Percentiles rank a stretch among this genome's conserved stretches.
Conservation (phyloP, 2,113 vertebrate species). For the Pongo pygmaeus region DNA sequence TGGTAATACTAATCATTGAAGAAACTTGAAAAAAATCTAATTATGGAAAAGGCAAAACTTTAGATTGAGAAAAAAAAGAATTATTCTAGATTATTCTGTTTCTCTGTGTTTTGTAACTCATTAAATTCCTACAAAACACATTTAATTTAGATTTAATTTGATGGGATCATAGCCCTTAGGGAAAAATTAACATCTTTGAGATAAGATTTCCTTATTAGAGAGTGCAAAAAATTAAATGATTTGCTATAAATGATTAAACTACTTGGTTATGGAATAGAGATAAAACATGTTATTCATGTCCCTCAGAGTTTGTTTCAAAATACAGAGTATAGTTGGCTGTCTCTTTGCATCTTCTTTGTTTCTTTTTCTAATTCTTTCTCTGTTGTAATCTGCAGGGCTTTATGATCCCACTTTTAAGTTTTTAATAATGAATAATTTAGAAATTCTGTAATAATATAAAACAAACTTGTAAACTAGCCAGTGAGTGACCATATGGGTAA, state of each 20-base stretch:
- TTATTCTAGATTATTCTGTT: conserved; percentile 31
- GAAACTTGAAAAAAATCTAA: background rate
- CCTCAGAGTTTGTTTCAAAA: background rate
- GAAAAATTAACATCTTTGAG: conserved; percentile 38
- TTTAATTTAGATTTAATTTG: conserved; percentile 63
- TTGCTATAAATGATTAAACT: conserved; percentile 33
- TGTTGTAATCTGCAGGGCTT: background rate
- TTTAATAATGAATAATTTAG: conserved; percentile 1
- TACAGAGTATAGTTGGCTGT: background rate
- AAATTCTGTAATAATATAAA: background rate
- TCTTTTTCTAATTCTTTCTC: background rate
- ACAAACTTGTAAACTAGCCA: background rate
- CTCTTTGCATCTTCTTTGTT: background rate
- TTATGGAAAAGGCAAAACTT: conserved; percentile 43
- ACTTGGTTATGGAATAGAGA: background rate
- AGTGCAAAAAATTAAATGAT: conserved; percentile 18
- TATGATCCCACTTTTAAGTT: background rate
- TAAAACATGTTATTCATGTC: background rate
- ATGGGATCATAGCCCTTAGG: conserved; percentile 31
- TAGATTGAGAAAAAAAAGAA: background rate
- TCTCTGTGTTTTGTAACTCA: conserved; percentile 60
- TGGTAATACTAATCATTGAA: conserved; percentile 14
- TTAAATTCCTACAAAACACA: conserved; percentile 44
- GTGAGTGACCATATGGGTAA: background rate
- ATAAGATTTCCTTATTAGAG: conserved; percentile 52